phyloP scores from a whole-genome alignment of 2,888 invertebrate genomes.

The Parnassius mnemosyne region DNA sequence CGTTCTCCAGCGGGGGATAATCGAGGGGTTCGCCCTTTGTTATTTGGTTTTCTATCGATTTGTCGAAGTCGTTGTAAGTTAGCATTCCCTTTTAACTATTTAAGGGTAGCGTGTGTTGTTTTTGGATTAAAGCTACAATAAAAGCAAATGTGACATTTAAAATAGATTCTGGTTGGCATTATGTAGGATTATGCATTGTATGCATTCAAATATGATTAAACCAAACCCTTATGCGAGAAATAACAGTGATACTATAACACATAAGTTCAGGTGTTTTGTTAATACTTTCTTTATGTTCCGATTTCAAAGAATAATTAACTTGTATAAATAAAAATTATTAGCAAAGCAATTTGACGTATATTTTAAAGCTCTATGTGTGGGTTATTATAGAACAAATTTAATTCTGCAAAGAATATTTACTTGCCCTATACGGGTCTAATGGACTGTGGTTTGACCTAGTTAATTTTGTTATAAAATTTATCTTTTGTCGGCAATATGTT shows the following conservation, averaged over 20 bases:
- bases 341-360: too few species aligned
- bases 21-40: conserved; percentile 46
- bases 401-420: too few species aligned
- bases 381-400: too few species aligned
- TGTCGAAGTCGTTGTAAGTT: conserved; percentile 39
- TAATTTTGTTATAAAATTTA: conserved; percentile 14
- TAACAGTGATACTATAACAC: neutral
- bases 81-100: conserved; percentile 32
- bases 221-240: neutral
- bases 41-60: conserved; percentile 72
- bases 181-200: conserved; percentile 7
- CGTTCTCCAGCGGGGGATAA: conserved; percentile 48
- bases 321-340: too few species aligned
- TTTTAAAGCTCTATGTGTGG: too few species aligned
- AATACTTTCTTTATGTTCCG: too few species aligned
- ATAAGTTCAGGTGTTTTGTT: neutral
- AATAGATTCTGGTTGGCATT: conserved; percentile 8
- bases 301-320: too few species aligned
- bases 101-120: conserved; percentile 21
- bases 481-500: conserved; percentile 29
- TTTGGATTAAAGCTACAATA: conserved; percentile 17
- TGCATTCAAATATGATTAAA: neutral
- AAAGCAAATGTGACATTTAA: conserved; percentile 21
- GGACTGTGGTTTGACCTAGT: conserved; percentile 11
- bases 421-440: too few species aligned